phyloP scores from a whole-genome alignment of 92 coral and sea anemone genomes.

The Epizoanthus illoricatus region DNA sequence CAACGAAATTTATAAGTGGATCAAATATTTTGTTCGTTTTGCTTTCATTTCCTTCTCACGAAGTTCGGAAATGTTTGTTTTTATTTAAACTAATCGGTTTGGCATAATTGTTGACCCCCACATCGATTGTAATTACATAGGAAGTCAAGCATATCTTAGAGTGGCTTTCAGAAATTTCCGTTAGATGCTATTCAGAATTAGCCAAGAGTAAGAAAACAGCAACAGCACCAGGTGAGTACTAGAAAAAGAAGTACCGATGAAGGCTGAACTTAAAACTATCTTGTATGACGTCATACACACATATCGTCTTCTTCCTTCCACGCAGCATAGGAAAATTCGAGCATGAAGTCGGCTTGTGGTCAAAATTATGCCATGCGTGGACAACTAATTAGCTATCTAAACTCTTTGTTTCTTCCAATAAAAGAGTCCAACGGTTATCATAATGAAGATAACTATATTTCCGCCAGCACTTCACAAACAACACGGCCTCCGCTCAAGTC shows the following conservation, averaged over 20 bases:
- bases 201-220: neutral
- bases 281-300: slow-evolving; percentile 12
- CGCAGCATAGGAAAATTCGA: neutral
- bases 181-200: too few relatives aligned
- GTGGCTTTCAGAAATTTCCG: too few relatives aligned
- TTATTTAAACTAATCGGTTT: neutral
- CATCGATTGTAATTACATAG: too few relatives aligned
- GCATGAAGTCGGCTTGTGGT: slow-evolving; percentile 9
- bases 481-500: slow-evolving; percentile 35
- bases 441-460: slow-evolving; percentile 39
- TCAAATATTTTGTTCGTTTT: neutral
- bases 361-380: slow-evolving; percentile 28
- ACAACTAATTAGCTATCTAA: slow-evolving; percentile 9
- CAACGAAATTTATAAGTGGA: neutral
- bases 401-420: slow-evolving; percentile 34
- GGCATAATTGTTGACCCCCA: too few relatives aligned
- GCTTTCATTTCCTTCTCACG: neutral
- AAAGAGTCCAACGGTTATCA: slow-evolving; percentile 25
- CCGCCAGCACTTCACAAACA: slow-evolving; percentile 33
- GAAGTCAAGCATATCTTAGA: too few relatives aligned
- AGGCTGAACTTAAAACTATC: neutral
- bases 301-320: neutral
- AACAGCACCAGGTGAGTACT: neutral
- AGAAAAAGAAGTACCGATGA: neutral
- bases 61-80: neutral